Evolutionary conservation across 1,140 invertebrate species (phyloP).

Genomic region (Procambarus virginalis): DNA sequence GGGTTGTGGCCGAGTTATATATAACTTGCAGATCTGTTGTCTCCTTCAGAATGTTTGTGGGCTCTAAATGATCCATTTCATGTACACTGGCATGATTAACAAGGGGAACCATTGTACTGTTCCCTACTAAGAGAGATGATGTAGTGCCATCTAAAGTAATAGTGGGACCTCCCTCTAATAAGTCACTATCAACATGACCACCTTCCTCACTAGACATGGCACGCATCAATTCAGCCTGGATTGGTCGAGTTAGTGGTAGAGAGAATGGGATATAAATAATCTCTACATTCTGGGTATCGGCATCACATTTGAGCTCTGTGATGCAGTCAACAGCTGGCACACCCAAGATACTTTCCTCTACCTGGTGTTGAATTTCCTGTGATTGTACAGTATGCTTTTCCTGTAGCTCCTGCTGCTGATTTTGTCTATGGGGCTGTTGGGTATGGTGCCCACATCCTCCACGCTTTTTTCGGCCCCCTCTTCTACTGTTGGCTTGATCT

Average conservation of each 20-base stretch:
- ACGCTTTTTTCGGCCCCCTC: conserved; percentile 26
- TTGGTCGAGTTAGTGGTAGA: conserved; percentile 40
- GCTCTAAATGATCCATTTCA: conserved; percentile 3
- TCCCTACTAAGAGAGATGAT: conserved; percentile 48
- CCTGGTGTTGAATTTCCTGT: background rate
- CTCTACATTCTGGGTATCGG: conserved; percentile 53
- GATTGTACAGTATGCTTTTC: too few species aligned
- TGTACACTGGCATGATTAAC: conserved; percentile 23
- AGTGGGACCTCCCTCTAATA: conserved; percentile 46
- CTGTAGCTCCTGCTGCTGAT: background rate
- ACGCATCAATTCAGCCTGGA: conserved; percentile 51
- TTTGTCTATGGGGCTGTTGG: background rate
- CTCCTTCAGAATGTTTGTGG: background rate
- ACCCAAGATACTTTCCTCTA: conserved; percentile 23
- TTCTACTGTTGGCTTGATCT: conserved; percentile 23
- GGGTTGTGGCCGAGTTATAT: background rate
- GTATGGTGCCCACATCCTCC: background rate
- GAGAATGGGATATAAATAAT: conserved; percentile 58
- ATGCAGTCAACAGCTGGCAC: conserved; percentile 22
- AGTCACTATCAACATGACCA: conserved; percentile 13
- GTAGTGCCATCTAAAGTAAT: conserved; percentile 51
- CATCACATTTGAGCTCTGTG: conserved; percentile 18
- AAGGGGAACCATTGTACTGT: conserved; percentile 38
- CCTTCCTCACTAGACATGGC: conserved; percentile 47
- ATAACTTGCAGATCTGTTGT: conserved; percentile 43